Conservation (phyloP, 2,797 vertebrate genomes). For the Cynodonichthys magdalenae region DNA sequence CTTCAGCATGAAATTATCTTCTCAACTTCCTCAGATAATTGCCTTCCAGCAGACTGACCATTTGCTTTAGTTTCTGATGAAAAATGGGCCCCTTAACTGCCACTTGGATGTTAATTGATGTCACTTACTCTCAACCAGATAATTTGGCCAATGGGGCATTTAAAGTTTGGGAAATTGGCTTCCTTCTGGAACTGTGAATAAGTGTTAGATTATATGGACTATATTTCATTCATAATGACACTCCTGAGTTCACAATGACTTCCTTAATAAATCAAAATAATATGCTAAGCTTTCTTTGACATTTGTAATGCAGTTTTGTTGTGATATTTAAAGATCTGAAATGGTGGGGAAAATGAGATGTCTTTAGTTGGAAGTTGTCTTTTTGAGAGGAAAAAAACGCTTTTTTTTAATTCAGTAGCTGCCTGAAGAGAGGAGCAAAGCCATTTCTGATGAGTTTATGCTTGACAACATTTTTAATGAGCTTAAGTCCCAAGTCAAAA, state of each 20-base stretch:
- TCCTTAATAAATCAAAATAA: background rate
- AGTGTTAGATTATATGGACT: constrained; percentile 1
- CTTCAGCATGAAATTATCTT: constrained; percentile 50
- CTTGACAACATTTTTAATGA: constrained; percentile 30
- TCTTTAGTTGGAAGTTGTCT: constrained; percentile 1
- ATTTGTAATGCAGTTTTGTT: background rate
- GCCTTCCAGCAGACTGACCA: constrained; percentile 48
- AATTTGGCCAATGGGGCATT: constrained; percentile 45
- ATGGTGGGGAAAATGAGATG: background rate
- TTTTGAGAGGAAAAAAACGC: background rate
- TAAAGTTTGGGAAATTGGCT: constrained; percentile 24
- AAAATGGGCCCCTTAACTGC: constrained; percentile 43
- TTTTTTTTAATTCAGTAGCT: background rate
- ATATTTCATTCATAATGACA: constrained; percentile 2
- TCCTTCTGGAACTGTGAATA: constrained; percentile 10
- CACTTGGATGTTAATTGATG: constrained; percentile 66
- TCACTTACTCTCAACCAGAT: constrained; percentile 57
- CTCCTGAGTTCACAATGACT: constrained; percentile 1
- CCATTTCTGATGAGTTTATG: constrained; percentile 10
- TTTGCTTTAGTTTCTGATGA: constrained; percentile 57
- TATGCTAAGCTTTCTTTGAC: background rate
- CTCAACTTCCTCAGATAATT: constrained; percentile 63
- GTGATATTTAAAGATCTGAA: background rate
- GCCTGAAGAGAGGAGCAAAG: background rate
- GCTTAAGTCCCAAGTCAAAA: constrained; percentile 6